These are phyloP conservation scores for Neolamprologus sp. DNA, from an alignment of 2,113 vertebrate genomes.

Conservation along the genomic window DNA sequence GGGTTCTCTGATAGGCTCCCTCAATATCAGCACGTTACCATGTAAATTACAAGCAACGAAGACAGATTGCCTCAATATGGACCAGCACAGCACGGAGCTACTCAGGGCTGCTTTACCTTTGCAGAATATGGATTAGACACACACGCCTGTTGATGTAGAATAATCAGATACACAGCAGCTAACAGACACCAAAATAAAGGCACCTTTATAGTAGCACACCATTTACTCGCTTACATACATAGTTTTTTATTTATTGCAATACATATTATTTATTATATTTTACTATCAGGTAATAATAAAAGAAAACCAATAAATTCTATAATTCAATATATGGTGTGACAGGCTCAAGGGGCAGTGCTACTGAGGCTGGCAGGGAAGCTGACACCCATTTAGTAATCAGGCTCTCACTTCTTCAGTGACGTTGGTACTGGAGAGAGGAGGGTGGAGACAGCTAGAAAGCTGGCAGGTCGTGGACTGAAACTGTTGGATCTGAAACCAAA, in stretches of 20 bases:
- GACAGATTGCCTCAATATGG: not conserved
- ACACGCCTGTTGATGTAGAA: not conserved
- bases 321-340: not conserved
- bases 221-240: not conserved
- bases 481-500: not conserved
- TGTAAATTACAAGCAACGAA: not conserved
- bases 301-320: not conserved
- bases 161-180: not conserved
- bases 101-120: not conserved
- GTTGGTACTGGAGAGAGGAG: not conserved
- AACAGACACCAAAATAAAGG: not conserved
- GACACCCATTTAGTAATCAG: not conserved
- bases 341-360: not conserved
- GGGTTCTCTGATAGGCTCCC: constrained; percentile 6
- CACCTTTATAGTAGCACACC: not conserved
- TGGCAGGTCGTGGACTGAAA: not conserved
- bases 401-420: not conserved
- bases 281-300: not conserved
- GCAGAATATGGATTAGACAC: not conserved
- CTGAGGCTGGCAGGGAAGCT: not conserved
- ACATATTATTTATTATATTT: not conserved
- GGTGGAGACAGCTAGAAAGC: not conserved
- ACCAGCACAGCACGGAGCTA: not conserved
- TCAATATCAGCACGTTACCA: not conserved
- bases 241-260: not conserved